Conservation (phyloP, 2,797 vertebrate species). For the Uromys caudimaculatus region DNA sequence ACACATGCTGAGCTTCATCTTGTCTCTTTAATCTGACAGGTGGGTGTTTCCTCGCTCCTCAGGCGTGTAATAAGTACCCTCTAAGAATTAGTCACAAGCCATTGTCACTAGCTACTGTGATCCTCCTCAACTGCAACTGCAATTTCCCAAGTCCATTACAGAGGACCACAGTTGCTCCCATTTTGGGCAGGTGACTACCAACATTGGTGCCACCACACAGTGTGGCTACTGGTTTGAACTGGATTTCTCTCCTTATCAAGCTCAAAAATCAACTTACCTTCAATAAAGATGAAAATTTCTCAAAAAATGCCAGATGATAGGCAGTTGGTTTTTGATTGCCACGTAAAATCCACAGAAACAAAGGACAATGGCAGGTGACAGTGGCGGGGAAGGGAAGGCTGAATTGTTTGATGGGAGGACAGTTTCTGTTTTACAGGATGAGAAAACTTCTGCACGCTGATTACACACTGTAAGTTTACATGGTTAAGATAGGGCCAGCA, state of each 20-base stretch:
- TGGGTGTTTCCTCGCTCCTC: not conserved
- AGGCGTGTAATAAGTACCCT: not conserved
- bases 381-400: not conserved
- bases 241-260: not conserved
- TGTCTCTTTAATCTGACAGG: slow-evolving; percentile 19
- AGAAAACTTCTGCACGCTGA: not conserved
- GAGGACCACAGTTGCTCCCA: not conserved
- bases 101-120: not conserved
- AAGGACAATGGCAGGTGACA: slow-evolving; percentile 20
- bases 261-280: slow-evolving; percentile 26
- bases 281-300: not conserved
- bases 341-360: slow-evolving; percentile 42
- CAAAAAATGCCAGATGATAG: not conserved
- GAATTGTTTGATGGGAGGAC: not conserved
- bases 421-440: slow-evolving; percentile 41
- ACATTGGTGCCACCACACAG: not conserved
- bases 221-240: slow-evolving; percentile 7
- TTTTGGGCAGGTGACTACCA: not conserved
- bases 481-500: not conserved
- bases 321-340: not conserved
- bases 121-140: not conserved
- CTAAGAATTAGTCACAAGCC: not conserved
- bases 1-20: not conserved
- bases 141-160: slow-evolving; percentile 4
- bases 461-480: not conserved